These are phyloP conservation scores for Sycophila sp. DNA, from an alignment of 1,140 invertebrate genomes.

Conservation along the genomic window DNA sequence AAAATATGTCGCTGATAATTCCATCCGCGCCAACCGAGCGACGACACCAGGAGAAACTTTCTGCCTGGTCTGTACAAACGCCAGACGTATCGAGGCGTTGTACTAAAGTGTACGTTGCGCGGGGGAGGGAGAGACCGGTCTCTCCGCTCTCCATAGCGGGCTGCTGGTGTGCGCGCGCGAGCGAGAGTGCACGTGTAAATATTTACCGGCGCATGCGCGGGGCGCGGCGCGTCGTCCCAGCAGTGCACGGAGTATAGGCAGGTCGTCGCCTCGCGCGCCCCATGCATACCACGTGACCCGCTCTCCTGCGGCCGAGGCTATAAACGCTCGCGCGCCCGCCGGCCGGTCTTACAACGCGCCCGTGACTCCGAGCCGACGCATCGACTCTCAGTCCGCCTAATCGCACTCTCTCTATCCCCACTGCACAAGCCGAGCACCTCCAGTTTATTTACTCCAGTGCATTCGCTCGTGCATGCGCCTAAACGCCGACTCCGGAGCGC, in stretches of 20 bases:
- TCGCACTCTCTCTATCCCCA: no score
- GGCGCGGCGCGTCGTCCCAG: not conserved
- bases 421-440: no score
- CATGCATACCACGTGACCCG: conserved; percentile 61
- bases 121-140: conserved; percentile 3
- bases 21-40: not conserved
- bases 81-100: no score
- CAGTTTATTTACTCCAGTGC: no score
- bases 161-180: no score
- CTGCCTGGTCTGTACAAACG: no score
- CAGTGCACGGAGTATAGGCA: not conserved
- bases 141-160: no score
- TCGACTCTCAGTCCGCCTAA: no score
- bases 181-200: conserved; percentile 59
- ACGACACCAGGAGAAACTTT: not conserved
- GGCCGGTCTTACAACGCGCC: conserved; percentile 59
- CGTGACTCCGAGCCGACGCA: conserved; percentile 32
- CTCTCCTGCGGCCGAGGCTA: conserved; percentile 46
- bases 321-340: conserved; percentile 55
- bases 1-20: not conserved
- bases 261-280: not conserved
- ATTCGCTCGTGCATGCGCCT: no score
- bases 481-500: no score
- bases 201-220: conserved; percentile 61
- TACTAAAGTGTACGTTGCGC: no score